phyloP scores from a whole-genome alignment of 2,113 vertebrate genomes.

The Rhizomys pruinosus region DNA sequence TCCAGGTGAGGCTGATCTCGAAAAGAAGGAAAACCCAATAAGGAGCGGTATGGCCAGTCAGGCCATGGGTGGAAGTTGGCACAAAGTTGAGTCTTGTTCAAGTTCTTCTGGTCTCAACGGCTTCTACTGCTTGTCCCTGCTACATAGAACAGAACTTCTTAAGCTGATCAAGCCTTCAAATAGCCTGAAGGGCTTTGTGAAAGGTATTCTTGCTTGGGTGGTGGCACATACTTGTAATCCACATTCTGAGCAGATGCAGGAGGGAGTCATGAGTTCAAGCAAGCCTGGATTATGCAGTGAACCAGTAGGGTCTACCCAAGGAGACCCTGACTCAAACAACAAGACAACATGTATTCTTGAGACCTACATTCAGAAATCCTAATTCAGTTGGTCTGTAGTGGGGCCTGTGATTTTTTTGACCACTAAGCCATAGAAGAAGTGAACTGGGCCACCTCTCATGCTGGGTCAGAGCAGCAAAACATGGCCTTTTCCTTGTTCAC shows the following conservation, averaged over 20 bases:
- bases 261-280: background rate
- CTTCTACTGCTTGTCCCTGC: background rate
- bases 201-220: background rate
- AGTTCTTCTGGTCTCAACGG: background rate
- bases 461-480: background rate
- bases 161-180: background rate
- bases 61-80: background rate
- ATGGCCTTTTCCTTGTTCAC: background rate
- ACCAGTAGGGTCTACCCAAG: background rate
- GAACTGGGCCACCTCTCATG: background rate
- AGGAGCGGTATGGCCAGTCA: slow-evolving; percentile 10
- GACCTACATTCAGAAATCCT: background rate
- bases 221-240: background rate
- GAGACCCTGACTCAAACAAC: background rate
- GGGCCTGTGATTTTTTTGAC: background rate
- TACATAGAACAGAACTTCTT: background rate
- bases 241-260: background rate
- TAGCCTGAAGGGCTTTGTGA: background rate
- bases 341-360: background rate
- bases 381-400: background rate
- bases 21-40: slow-evolving; percentile 44
- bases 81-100: background rate
- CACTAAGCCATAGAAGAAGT: background rate
- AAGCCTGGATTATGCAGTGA: background rate
- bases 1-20: background rate